These are phyloP conservation scores for Mola mola DNA, from an alignment of 2,113 vertebrate species.

Conservation along the genomic window DNA sequence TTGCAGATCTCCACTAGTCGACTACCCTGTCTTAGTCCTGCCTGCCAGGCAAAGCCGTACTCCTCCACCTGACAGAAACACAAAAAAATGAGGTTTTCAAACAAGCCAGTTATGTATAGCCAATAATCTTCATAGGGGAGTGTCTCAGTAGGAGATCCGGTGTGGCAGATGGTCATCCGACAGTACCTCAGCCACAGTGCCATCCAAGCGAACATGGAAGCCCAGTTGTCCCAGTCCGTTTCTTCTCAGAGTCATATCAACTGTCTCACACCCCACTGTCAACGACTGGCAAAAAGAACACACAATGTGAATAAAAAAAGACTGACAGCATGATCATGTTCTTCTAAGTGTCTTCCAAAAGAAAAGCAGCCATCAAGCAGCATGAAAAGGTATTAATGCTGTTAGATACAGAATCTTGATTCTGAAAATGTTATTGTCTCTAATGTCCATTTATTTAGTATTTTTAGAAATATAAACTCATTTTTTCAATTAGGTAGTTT, in stretches of 20 bases:
- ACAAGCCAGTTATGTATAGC: slow-evolving; percentile 1
- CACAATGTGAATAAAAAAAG: background rate
- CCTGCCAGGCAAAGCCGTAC: slow-evolving; percentile 96
- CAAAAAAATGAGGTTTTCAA: slow-evolving; percentile 1
- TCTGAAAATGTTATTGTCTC: background rate
- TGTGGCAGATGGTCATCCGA: slow-evolving; percentile 22
- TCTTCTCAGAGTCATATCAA: slow-evolving; percentile 92
- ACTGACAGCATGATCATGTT: background rate
- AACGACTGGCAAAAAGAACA: slow-evolving; percentile 77
- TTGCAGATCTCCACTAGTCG: slow-evolving; percentile 95
- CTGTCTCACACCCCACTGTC: slow-evolving; percentile 90
- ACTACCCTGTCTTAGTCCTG: slow-evolving; percentile 92
- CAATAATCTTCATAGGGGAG: slow-evolving; percentile 1
- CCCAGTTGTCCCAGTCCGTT: slow-evolving; percentile 94
- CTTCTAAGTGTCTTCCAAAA: background rate
- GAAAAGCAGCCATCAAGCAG: background rate
- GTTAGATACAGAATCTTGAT: background rate
- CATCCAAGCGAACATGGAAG: slow-evolving; percentile 94
- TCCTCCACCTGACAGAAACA: slow-evolving; percentile 85
- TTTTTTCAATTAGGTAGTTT: slow-evolving; percentile 22
- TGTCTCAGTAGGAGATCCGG: background rate
- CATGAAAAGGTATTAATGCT: background rate
- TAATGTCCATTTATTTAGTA: slow-evolving; percentile 5
- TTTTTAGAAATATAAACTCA: slow-evolving; percentile 29
- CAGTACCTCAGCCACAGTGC: slow-evolving; percentile 88